Conservation (phyloP, 2,797 vertebrate genomes). For the Tolypeutes matacus region DNA sequence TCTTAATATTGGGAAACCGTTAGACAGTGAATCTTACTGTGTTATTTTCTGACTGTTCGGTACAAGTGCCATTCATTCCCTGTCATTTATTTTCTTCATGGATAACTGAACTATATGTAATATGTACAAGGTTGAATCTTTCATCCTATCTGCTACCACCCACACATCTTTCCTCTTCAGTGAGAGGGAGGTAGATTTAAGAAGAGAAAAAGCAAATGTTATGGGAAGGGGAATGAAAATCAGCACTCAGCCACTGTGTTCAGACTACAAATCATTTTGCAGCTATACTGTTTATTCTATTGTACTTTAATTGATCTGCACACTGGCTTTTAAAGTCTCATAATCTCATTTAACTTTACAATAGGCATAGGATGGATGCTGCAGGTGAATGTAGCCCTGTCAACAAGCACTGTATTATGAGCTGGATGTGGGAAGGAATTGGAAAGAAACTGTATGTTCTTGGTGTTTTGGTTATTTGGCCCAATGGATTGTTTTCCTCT, state of each 20-base stretch:
- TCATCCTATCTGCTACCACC: conserved; percentile 28
- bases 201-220: conserved; percentile 44
- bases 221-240: conserved; percentile 32
- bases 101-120: background rate
- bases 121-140: conserved; percentile 26
- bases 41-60: conserved; percentile 32
- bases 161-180: background rate
- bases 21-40: background rate
- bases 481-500: conserved; percentile 36
- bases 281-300: background rate
- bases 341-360: background rate
- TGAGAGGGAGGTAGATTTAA: conserved; percentile 49
- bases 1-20: background rate
- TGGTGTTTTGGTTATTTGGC: conserved; percentile 42
- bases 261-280: conserved; percentile 4
- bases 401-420: background rate
- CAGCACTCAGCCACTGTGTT: background rate
- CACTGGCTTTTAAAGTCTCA: background rate
- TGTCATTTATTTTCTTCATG: conserved; percentile 56
- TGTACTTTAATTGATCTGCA: background rate
- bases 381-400: background rate
- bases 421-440: background rate
- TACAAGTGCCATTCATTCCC: background rate
- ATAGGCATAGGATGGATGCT: background rate
- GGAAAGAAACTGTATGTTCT: background rate